Evolutionary conservation across 2,888 invertebrate genomes (phyloP), one percentile per base, ranked within the genome.

Genomic region (Aricia artaxerxes): DNA sequence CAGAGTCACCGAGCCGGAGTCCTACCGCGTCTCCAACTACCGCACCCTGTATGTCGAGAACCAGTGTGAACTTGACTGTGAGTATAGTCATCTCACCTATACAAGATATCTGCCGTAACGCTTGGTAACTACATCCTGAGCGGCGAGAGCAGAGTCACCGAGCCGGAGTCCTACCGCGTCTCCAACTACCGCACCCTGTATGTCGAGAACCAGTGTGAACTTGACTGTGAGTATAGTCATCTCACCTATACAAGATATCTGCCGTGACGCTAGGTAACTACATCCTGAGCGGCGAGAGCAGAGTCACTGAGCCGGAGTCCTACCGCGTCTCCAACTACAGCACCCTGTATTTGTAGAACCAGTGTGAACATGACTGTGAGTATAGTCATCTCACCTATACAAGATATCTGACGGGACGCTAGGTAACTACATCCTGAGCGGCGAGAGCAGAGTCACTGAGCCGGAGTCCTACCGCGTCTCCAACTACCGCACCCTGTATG

Each of bases 11-110:
- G 96, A 96, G 83, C 97, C 97, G 0, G 97, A 97, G 86, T 96
- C 97, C 3, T 98, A 97, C 89, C 94, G 97, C 69, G 97, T 96
- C 4, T 96, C 97, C 2, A 96, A 96, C 85, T 96, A 96, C 84
- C 96, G 96, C 84, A 97, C 97, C 49, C 97, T 97, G 85, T 98
- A 98, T 88, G 95, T 98, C 84, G 97, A 98, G 88, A 97, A 97
- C 90, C 97, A 97, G 86, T 98, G 98, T 90, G 92, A 95, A 82
- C 95, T 96, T 86, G 95, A 96, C 84, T 95, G 96, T 95, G 84
- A 95, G 95, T 94, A n/a, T 24, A 24, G 60, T 16, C 60, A n/a
- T 60, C 3, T n/a, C n/a, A 61, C 2, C n/a, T 24, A 24, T 24
- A 24, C 24, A 24, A 24, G 24, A 24, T 24, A 24, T 24, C 24